These are phyloP conservation scores for Mus musculus DNA, from an alignment of 2,113 vertebrate genomes.

Conservation along the genomic window DNA sequence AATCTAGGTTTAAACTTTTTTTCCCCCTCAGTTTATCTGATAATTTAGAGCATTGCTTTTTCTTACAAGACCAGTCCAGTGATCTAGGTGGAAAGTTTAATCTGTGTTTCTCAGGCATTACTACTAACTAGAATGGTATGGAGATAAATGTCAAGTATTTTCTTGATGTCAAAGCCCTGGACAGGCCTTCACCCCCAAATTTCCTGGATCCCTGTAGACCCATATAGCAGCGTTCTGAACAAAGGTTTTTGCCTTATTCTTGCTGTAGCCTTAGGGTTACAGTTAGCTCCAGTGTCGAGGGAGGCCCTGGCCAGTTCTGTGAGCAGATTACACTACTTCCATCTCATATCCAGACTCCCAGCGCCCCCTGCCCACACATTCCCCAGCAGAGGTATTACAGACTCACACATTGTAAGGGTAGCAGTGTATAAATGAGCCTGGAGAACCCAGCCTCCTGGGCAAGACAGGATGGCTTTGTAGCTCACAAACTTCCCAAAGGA, in stretches of 20 bases:
- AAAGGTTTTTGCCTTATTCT: not conserved
- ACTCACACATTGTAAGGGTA: too few relatives aligned
- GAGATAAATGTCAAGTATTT: not conserved
- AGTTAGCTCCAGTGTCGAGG: not conserved
- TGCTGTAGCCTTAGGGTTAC: not conserved
- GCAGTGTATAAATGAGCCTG: not conserved
- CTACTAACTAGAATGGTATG: not conserved
- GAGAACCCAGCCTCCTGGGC: not conserved
- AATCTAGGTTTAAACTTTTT: not conserved
- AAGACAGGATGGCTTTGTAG: not conserved
- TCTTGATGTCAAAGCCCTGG: not conserved
- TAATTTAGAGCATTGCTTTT: not conserved
- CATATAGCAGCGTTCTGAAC: not conserved
- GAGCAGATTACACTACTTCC: not conserved
- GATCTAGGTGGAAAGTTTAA: not conserved
- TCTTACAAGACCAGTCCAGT: not conserved
- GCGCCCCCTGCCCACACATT: not conserved
- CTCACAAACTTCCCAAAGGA: not conserved
- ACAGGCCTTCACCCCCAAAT: not conserved
- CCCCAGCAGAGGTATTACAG: not conserved
- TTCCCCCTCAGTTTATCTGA: not conserved
- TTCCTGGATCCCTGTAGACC: not conserved
- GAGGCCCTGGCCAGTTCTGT: not conserved
- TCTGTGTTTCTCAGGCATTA: not conserved
- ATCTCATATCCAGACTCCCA: not conserved